Percentiles rank a stretch among this genome's conserved stretches.
These are phyloP conservation scores for Solen grandis DNA, from an alignment of 1,140 invertebrate genomes.

Conservation along the genomic window DNA sequence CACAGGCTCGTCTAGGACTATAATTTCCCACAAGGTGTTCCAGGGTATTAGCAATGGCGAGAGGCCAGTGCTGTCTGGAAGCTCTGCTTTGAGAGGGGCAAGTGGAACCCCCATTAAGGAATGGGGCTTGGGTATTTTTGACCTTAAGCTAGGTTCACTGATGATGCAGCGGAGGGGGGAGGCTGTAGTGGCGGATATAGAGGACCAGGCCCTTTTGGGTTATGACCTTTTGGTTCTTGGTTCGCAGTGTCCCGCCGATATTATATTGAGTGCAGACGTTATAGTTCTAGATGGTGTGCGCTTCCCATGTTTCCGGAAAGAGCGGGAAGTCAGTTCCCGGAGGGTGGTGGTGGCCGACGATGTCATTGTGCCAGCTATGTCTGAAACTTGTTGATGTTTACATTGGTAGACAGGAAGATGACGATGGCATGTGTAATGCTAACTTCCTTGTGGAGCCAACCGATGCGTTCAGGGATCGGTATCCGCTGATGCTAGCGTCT, in stretches of 20 bases:
- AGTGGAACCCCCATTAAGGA: constrained; percentile 9
- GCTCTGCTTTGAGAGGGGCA: not conserved
- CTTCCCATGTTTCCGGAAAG: not conserved
- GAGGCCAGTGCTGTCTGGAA: not conserved
- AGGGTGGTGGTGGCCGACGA: constrained; percentile 16
- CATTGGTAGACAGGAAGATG: not conserved
- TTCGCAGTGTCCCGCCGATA: not conserved
- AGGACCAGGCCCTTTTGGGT: constrained; percentile 41
- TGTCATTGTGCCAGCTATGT: too few species aligned
- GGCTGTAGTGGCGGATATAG: constrained; percentile 37
- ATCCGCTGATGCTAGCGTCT: not conserved
- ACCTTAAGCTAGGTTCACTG: not conserved
- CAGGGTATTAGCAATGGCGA: too few species aligned
- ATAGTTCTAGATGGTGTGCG: not conserved
- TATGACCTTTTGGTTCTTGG: constrained; percentile 26
- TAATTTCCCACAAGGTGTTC: too few species aligned
- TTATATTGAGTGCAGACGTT: constrained; percentile 1
- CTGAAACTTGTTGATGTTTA: constrained; percentile 3
- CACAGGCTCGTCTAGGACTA: constrained; percentile 12
- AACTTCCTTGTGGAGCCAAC: constrained; percentile 7
- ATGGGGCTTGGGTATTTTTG: not conserved
- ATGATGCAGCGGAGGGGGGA: not conserved
- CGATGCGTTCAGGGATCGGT: not conserved
- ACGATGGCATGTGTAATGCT: not conserved
- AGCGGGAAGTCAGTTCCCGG: not conserved